These are phyloP conservation scores for Epinotia brunnichana DNA, from an alignment of 2,888 invertebrate species.

Conservation along the genomic window DNA sequence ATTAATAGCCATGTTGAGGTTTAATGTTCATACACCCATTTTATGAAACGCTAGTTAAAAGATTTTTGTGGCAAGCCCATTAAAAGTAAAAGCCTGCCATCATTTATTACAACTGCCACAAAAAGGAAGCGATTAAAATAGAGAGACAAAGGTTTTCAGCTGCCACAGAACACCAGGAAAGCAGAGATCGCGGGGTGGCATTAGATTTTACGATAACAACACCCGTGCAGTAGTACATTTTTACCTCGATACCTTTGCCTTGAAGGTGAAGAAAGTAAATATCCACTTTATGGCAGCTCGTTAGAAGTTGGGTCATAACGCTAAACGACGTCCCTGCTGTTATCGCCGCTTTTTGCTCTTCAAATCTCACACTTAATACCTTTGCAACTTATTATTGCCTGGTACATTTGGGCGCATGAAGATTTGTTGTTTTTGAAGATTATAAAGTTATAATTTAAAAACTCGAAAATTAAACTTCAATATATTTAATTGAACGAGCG, in stretches of 20 bases:
- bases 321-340: slow-evolving; percentile 68
- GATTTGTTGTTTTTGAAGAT: slow-evolving; percentile 32
- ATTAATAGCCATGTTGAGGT: slow-evolving; percentile 29
- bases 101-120: slow-evolving; percentile 36
- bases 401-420: slow-evolving; percentile 52
- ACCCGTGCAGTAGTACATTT: slow-evolving; percentile 50
- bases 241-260: slow-evolving; percentile 56
- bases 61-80: slow-evolving; percentile 39
- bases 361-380: slow-evolving; percentile 72
- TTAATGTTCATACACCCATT: slow-evolving; percentile 35
- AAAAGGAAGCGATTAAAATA: slow-evolving; percentile 42
- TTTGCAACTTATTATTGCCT: slow-evolving; percentile 70
- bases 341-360: slow-evolving; percentile 69
- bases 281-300: slow-evolving; percentile 77
- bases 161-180: slow-evolving; percentile 16
- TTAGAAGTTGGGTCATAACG: slow-evolving; percentile 78
- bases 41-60: slow-evolving; percentile 42
- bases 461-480: too few relatives aligned
- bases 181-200: slow-evolving; percentile 54
- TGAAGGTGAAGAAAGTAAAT: slow-evolving; percentile 71
- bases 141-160: slow-evolving; percentile 38
- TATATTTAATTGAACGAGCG: too few relatives aligned
- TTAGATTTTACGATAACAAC: slow-evolving; percentile 69
- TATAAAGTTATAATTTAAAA: slow-evolving; percentile 43
- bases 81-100: slow-evolving; percentile 40